A percentile compares a stretch with the other conserved stretches of the same genome.
phyloP scores from a whole-genome alignment of 92 coral and sea anemone species.

The Porites rus region DNA sequence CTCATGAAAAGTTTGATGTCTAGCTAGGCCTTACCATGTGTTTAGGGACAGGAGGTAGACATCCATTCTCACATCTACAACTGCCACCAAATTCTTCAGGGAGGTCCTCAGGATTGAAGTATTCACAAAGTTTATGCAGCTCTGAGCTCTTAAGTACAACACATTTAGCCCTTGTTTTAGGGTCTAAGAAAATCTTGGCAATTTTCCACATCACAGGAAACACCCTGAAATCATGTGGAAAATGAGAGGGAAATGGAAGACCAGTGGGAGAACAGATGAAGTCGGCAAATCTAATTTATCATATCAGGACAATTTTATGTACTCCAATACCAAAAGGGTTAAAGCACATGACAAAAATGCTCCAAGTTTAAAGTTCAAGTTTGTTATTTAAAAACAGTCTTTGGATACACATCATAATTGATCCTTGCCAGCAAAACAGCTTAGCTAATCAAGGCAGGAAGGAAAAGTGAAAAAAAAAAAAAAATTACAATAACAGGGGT shows the following conservation, averaged over 20 bases:
- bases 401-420: too few species aligned
- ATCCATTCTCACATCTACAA: slow-evolving; percentile 85
- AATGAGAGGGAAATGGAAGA: neutral
- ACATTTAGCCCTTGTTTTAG: slow-evolving; percentile 93
- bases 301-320: neutral
- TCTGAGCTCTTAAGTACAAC: slow-evolving; percentile 85
- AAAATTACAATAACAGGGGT: too few species aligned
- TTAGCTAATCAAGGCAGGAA: too few species aligned
- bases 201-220: slow-evolving; percentile 96
- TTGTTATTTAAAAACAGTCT: too few species aligned
- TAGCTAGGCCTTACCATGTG: slow-evolving; percentile 81
- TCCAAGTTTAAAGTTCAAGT: too few species aligned
- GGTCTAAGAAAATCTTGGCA: slow-evolving; percentile 88
- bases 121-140: slow-evolving; percentile 74
- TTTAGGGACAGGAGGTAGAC: slow-evolving; percentile 92
- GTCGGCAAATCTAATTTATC: neutral
- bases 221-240: slow-evolving; percentile 59
- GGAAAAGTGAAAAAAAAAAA: too few species aligned
- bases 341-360: too few species aligned
- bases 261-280: neutral
- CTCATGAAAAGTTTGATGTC: neutral
- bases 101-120: slow-evolving; percentile 82
- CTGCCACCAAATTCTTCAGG: slow-evolving; percentile 96
- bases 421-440: too few species aligned
- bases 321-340: too few species aligned